Conservation (phyloP, 2,888 invertebrate genomes). For the Eueremaeus valkanovi region DNA sequence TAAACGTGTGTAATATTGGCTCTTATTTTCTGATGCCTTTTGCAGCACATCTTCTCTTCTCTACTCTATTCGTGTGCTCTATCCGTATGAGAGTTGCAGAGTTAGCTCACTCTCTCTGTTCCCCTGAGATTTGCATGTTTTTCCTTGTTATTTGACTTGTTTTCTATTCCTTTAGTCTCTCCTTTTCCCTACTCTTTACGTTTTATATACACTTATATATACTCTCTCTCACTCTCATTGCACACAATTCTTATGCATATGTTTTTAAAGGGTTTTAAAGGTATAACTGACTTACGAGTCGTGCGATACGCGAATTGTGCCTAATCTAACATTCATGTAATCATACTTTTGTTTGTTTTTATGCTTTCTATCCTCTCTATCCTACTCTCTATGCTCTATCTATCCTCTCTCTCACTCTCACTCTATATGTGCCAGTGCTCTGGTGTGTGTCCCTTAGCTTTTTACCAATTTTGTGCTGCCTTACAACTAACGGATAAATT, state of each 20-base stretch:
- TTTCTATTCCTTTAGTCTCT: constrained; percentile 19
- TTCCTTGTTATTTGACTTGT: constrained; percentile 30
- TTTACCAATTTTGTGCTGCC: constrained; percentile 30
- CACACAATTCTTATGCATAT: constrained; percentile 7
- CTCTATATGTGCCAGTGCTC: neutral
- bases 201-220: constrained; percentile 22
- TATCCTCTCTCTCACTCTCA: neutral
- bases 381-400: neutral
- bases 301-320: neutral
- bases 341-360: constrained; percentile 32
- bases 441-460: constrained; percentile 19
- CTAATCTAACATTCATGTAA: constrained; percentile 36
- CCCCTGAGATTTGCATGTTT: constrained; percentile 29
- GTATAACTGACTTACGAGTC: constrained; percentile 22
- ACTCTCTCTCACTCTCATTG: neutral
- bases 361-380: constrained; percentile 1
- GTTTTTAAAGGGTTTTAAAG: constrained; percentile 11
- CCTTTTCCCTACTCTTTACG: neutral
- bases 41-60: constrained; percentile 21
- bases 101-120: neutral
- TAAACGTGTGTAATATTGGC: constrained; percentile 32
- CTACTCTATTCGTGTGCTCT: neutral
- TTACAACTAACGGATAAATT: constrained; percentile 11
- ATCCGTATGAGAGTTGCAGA: too few species aligned
- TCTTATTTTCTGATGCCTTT: constrained; percentile 18